Base-by-base conservation (phyloP, 2,113 vertebrate genomes). In the Takifugu flavidus region DNA sequence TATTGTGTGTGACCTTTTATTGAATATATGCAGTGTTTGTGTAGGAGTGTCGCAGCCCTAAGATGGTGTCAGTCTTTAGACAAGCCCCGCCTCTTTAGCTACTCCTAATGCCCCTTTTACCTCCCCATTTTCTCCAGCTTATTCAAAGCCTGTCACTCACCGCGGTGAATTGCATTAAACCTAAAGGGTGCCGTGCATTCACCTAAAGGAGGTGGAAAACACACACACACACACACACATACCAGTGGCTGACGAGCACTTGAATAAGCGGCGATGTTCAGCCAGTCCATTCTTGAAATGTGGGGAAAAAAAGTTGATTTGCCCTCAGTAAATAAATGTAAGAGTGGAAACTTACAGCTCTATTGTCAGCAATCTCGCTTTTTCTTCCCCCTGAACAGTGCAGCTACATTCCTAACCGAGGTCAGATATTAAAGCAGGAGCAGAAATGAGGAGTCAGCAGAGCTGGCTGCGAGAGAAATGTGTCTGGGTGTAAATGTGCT, bases 401-500 rank as follows among this genome's bases (percentile, higher is more conserved):
- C 71, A 85, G 78, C 70, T 80, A 77, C 82, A 88, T 86, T 72
- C 68, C 72, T 42, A 55, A 59, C 34, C 34, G 34, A 1, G 85
- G 84, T 87, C 86, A 83, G 78, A 77, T 86, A 86, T 86, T 85
- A 89, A 86, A 81, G 34, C 53, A 70, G 66, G 28, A 60, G 57
- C 67, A 84, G 75, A 91, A 90, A 75, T 74, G 84, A 80, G 68
- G 74, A 88, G 87, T 90, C 90, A 91, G 89, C 90, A 90, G 77
- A 84, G 78, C 71, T 65, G 70, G 70, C 78, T 67, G 59, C 66
- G 53, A 78, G 82, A 85, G 77, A 82, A 80, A 85, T 82, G 74
- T 71, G 80, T 72, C 84, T 86, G 75, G 63, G 79, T 75, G 77
- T 82, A 80, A 89, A 89, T 87, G 87, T 87, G 82, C 88, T 82